Conservation (phyloP, 2,113 vertebrate genomes). For the Panurus biarmicus region DNA sequence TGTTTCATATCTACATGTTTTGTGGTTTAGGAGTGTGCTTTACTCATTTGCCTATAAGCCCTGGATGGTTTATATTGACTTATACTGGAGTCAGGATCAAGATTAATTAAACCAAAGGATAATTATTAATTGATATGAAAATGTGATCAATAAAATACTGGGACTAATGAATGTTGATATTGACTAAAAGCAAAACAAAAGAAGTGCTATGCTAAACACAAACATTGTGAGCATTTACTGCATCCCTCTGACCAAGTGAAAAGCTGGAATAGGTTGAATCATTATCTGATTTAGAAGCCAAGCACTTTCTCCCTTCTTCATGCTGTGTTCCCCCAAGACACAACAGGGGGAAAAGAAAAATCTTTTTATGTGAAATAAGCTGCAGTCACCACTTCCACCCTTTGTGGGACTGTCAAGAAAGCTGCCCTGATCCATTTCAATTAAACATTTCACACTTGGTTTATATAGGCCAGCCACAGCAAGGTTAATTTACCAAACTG, state of each 20-base stretch:
- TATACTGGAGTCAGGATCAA: constrained; percentile 25
- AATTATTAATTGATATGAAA: constrained; percentile 62
- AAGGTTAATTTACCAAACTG: neutral
- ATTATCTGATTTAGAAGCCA: neutral
- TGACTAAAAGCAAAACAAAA: constrained; percentile 29
- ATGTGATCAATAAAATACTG: constrained; percentile 45
- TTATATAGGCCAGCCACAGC: neutral
- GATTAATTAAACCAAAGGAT: constrained; percentile 55
- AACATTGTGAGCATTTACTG: neutral
- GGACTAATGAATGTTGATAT: constrained; percentile 64
- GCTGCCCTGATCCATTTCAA: neutral
- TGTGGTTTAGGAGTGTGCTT: neutral
- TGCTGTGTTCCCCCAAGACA: neutral
- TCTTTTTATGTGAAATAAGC: neutral
- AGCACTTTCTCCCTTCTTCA: neutral
- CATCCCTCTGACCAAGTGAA: neutral
- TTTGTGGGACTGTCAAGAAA: neutral
- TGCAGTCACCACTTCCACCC: neutral
- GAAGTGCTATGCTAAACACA: neutral
- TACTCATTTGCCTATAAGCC: neutral
- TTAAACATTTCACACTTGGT: neutral
- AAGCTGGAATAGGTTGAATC: neutral
- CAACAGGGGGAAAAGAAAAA: neutral
- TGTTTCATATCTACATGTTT: neutral
- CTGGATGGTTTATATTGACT: constrained; percentile 29